Evolutionary conservation across 1,140 invertebrate species (phyloP), one percentile per base, ranked within the genome.

Genomic region (Phymastichus coffea): DNA sequence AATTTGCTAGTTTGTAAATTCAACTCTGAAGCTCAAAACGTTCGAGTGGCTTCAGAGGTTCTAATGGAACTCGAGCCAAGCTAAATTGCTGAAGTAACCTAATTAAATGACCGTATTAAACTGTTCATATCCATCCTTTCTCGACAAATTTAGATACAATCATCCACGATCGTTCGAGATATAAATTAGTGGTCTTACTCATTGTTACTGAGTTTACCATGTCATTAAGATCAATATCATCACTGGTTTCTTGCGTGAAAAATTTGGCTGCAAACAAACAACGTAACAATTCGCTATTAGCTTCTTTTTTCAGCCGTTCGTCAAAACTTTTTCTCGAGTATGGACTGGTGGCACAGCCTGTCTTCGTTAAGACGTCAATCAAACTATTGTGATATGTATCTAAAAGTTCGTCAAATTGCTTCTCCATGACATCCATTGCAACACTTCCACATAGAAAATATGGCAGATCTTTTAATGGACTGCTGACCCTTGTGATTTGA

Each of bases 201-300:
- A 44, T 1, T 33, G 44, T 55, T 1, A 55, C 19, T 1, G 26
- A 0, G 1, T 14, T 4, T 12, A 12, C 44, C 15, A 55, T 17
- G 12, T 55, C 38, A 19, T 44, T 55, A 15, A 56, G 10, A 2
- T 56, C 53, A 2, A 35, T 0, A 4, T 56, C 30, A 8, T 51
- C 22, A 1, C 4, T 14, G 0, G 15, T 17, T 15, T 62, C 17
- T 0, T 30, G 0, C 3, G 53, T 61, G 6, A 61, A 61, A 8
- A 61, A 56, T 23, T 56, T 61, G 1, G 46, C 1, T 0, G 53
- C 54, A 17, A 52, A 17, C 0, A 62, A 2, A 28, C 38, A 56
- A 10, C 54, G 60, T 2, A 52, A 62, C 0, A 61, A 6, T 8
- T 43, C 26, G 4, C 10, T 3, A 1, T 47, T n/a, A 9, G 6